Evolutionary conservation across 2,888 invertebrate species (phyloP).

Genomic region (Ypsolopha scabrella): DNA sequence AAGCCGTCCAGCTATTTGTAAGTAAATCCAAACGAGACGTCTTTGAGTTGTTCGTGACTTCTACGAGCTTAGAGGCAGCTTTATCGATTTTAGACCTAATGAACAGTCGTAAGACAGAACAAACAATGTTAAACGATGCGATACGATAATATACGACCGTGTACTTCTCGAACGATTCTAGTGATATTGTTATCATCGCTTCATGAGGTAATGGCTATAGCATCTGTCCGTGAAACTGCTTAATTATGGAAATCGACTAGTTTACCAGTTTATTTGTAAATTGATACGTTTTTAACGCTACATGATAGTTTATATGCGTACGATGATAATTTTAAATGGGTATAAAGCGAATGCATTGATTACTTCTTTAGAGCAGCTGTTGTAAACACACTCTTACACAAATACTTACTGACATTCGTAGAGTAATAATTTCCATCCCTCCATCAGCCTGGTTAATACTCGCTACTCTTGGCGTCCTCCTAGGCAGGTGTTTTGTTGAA

Average conservation of each 20-base stretch:
- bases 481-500: no score
- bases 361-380: no score
- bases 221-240: neutral
- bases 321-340: no score
- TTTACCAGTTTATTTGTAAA: neutral
- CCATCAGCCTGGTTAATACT: no score
- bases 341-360: no score
- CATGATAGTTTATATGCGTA: no score
- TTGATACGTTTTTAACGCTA: neutral
- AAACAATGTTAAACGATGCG: slow-evolving; percentile 16
- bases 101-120: slow-evolving; percentile 20
- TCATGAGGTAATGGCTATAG: neutral
- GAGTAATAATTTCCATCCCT: no score
- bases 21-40: slow-evolving; percentile 21
- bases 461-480: no score
- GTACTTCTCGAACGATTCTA: no score
- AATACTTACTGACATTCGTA: no score
- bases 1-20: slow-evolving; percentile 29
- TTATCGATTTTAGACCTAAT: slow-evolving; percentile 43
- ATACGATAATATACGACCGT: slow-evolving; percentile 13
- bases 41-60: slow-evolving; percentile 21
- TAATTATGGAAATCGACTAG: neutral
- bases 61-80: slow-evolving; percentile 17
- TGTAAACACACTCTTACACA: no score
- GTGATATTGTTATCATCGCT: no score